Conservation (phyloP, 2,797 vertebrate genomes). For the Crocidura indochinensis region DNA sequence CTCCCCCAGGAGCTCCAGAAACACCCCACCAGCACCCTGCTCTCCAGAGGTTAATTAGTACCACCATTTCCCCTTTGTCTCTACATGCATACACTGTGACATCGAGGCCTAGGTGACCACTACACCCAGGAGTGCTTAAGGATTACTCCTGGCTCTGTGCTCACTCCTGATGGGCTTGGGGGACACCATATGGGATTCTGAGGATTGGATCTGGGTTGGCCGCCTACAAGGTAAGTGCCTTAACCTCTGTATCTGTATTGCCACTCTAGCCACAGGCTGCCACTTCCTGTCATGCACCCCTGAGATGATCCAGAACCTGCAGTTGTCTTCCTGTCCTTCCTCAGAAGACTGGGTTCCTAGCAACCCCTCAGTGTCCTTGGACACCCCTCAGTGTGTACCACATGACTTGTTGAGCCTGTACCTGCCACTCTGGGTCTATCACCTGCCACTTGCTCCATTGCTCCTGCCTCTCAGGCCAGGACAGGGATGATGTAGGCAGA, state of each 20-base stretch:
- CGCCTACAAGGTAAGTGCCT: too few species aligned
- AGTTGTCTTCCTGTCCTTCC: not conserved
- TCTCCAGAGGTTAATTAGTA: not conserved
- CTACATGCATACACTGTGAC: too few species aligned
- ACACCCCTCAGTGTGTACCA: not conserved
- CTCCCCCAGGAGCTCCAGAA: not conserved
- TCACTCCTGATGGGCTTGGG: too few species aligned
- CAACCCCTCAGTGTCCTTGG: not conserved
- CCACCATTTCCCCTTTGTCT: not conserved
- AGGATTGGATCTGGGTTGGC: not conserved
- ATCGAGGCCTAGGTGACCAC: too few species aligned
- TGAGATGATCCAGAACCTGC: not conserved
- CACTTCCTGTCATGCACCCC: not conserved
- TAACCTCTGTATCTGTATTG: too few species aligned
- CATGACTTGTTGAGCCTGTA: not conserved
- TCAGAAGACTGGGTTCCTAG: not conserved
- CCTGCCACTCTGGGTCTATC: not conserved
- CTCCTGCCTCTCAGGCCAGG: too few species aligned
- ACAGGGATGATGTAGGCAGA: too few species aligned
- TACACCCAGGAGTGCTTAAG: not conserved
- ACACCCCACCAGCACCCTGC: accelerated
- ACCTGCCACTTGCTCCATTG: too few species aligned
- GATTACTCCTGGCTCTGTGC: too few species aligned
- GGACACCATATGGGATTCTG: too few species aligned
- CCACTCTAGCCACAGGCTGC: too few species aligned